Percentiles rank a stretch among this genome's conserved stretches.
Conservation (phyloP, 2,797 vertebrate genomes). For the Centropyge bicolor region DNA sequence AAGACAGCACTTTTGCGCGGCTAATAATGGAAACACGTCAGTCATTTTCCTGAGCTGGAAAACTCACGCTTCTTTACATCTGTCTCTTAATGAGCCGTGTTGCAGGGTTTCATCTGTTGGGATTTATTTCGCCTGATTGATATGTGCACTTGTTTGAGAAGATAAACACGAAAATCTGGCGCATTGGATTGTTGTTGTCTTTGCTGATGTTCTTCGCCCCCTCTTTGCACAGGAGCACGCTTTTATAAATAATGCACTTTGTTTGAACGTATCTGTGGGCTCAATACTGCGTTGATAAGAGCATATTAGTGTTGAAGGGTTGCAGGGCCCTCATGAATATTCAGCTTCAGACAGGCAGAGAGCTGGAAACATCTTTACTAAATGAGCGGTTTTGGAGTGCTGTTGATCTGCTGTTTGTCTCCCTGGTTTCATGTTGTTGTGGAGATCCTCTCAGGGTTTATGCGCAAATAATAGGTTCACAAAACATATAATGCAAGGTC, state of each 20-base stretch:
- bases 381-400: conserved; percentile 70
- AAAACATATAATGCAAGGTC: conserved; percentile 4
- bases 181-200: conserved; percentile 45
- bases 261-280: conserved; percentile 65
- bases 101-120: conserved; percentile 40
- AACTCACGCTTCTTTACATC: conserved; percentile 18
- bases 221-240: conserved; percentile 42
- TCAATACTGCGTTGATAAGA: conserved; percentile 70
- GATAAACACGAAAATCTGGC: conserved; percentile 30
- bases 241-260: conserved; percentile 82
- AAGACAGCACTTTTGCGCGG: conserved; percentile 37
- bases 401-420: conserved; percentile 54
- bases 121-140: conserved; percentile 33
- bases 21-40: conserved; percentile 59
- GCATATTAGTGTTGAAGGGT: conserved; percentile 57
- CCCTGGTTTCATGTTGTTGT: conserved; percentile 49
- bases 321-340: conserved; percentile 74
- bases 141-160: conserved; percentile 36
- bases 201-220: conserved; percentile 34
- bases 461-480: conserved; percentile 11
- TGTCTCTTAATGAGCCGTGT: conserved; percentile 34
- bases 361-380: conserved; percentile 69
- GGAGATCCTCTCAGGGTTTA: conserved; percentile 27
- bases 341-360: conserved; percentile 63
- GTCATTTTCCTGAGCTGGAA: conserved; percentile 40